A percentile compares a stretch with the other conserved stretches of the same genome.
Evolutionary conservation across 2,797 vertebrate species (phyloP).

Genomic region (Arrhamphus sclerolepis): DNA sequence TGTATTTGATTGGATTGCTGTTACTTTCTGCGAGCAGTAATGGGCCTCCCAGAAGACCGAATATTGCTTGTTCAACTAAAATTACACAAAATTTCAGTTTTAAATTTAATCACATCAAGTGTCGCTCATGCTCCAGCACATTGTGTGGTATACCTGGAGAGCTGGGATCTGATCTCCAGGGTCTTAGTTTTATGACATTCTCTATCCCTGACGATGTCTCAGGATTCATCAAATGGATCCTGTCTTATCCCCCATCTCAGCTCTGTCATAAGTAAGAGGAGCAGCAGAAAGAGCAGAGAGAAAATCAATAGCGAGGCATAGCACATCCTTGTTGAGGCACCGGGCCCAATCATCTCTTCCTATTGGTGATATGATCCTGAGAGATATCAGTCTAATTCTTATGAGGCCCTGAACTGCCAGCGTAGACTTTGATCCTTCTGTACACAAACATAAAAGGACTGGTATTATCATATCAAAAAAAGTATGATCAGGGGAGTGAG

Average conservation of each 20-base stretch:
- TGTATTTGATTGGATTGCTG: slow-evolving; percentile 49
- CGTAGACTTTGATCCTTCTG: slow-evolving; percentile 73
- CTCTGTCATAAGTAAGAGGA: slow-evolving; percentile 76
- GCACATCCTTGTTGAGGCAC: slow-evolving; percentile 62
- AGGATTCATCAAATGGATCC: slow-evolving; percentile 74
- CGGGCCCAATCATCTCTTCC: slow-evolving; percentile 69
- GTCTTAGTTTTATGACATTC: slow-evolving; percentile 66
- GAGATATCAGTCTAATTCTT: slow-evolving; percentile 74
- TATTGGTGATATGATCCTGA: slow-evolving; percentile 69
- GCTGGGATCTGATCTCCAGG: slow-evolving; percentile 56
- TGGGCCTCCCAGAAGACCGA: slow-evolving; percentile 36
- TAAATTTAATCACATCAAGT: slow-evolving; percentile 48
- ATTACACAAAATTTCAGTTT: slow-evolving; percentile 42
- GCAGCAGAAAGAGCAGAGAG: slow-evolving; percentile 65
- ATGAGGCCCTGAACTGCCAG: slow-evolving; percentile 64
- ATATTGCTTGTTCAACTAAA: slow-evolving; percentile 39
- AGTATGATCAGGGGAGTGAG: slow-evolving; percentile 21
- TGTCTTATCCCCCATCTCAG: slow-evolving; percentile 69
- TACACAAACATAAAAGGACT: slow-evolving; percentile 71
- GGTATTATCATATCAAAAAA: slow-evolving; percentile 70
- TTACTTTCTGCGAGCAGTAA: slow-evolving; percentile 47
- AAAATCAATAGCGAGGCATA: slow-evolving; percentile 78
- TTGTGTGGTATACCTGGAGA: slow-evolving; percentile 28
- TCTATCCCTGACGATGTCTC: slow-evolving; percentile 74
- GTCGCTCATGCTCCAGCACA: slow-evolving; percentile 35